Evolutionary conservation across 2,888 invertebrate genomes (phyloP).

Genomic region (Dryocosmus kuriphilus): DNA sequence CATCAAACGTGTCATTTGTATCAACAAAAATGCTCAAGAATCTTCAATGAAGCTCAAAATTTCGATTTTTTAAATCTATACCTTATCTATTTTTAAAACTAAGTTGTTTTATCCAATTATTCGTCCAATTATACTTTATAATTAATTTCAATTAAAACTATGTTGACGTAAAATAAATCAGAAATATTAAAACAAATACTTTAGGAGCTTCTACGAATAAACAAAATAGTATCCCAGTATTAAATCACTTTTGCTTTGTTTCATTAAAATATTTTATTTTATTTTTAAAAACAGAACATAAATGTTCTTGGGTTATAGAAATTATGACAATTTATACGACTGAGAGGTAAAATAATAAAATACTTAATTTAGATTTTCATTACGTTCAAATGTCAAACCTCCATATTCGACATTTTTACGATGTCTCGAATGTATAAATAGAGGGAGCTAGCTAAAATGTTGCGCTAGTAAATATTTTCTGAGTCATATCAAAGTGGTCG

Average conservation of each 20-base stretch:
- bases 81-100: not conserved
- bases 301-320: not conserved
- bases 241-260: too few species aligned
- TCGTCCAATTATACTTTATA: too few species aligned
- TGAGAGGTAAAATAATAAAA: not conserved
- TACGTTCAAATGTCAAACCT: not conserved
- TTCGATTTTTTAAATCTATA: too few species aligned
- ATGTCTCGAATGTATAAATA: not conserved
- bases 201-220: too few species aligned
- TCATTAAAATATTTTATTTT: not conserved
- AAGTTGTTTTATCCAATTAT: too few species aligned
- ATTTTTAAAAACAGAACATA: not conserved
- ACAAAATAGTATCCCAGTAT: too few species aligned
- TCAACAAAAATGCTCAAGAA: not conserved
- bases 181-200: too few species aligned
- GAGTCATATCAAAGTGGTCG: not conserved
- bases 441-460: not conserved
- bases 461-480: not conserved
- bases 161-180: too few species aligned
- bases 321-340: not conserved
- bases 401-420: not conserved
- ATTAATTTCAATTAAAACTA: too few species aligned
- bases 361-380: not conserved
- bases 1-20: conserved; percentile 21
- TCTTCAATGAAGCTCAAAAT: not conserved